phyloP scores from a whole-genome alignment of 1,140 invertebrate species.

The Acromyrmex heyeri region DNA sequence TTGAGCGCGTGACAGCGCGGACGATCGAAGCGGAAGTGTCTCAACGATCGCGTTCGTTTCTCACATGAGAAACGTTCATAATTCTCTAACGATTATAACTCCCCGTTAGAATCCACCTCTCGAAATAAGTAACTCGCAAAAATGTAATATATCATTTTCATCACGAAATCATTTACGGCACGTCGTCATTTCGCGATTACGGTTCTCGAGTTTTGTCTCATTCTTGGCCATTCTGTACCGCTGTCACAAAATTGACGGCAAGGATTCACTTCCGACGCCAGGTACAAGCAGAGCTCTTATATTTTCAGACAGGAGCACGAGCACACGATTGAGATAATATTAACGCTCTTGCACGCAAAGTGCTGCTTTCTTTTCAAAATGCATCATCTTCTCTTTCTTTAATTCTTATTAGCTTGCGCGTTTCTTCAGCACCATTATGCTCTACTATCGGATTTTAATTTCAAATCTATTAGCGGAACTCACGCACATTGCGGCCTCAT shows the following conservation, averaged over 20 bases:
- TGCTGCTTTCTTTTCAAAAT: conserved; percentile 8
- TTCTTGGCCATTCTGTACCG: conserved; percentile 7
- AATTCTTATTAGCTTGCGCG: conserved; percentile 9
- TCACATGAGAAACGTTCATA: conserved; percentile 32
- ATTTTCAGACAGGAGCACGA: conserved; percentile 73
- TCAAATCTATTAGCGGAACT: conserved; percentile 24
- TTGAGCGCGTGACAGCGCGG: conserved; percentile 48
- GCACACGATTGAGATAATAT: conserved; percentile 80
- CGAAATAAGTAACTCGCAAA: conserved; percentile 59
- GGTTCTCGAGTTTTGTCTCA: conserved; percentile 4
- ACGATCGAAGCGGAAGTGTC: conserved; percentile 56
- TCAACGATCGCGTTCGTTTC: conserved; percentile 34
- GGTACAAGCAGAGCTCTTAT: conserved; percentile 48
- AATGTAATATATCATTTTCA: conserved; percentile 23
- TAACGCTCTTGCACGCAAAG: conserved; percentile 68
- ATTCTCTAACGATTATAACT: conserved; percentile 23
- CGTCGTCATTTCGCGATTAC: conserved; percentile 42
- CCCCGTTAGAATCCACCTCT: conserved; percentile 9
- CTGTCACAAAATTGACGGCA: not conserved
- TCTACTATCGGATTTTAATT: conserved; percentile 41
- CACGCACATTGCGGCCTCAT: not conserved
- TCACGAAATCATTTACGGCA: conserved; percentile 9
- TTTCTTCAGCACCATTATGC: conserved; percentile 57
- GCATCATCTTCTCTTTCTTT: conserved; percentile 22
- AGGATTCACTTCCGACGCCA: conserved; percentile 59